A percentile compares a stretch with the other conserved stretches of the same genome.
These are phyloP conservation scores for Dolichotis patagonum DNA, from an alignment of 2,113 vertebrate genomes.

Conservation along the genomic window DNA sequence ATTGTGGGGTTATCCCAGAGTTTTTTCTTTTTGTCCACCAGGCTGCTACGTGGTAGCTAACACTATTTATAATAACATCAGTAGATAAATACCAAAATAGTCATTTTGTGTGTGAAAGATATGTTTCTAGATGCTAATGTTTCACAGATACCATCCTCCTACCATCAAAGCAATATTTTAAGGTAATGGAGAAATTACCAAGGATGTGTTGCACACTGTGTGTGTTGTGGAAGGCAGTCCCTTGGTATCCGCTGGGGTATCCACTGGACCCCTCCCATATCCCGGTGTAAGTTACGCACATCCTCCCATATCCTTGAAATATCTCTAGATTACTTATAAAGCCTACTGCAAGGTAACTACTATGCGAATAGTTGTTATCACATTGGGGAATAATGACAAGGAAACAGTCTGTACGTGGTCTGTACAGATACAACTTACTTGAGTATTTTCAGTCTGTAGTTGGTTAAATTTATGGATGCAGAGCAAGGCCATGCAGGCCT, in stretches of 20 bases:
- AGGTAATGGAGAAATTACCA: constrained; percentile 1
- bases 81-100: constrained; percentile 10
- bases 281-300: neutral
- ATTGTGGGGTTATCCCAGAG: neutral
- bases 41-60: neutral
- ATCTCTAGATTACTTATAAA: neutral
- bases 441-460: neutral
- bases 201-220: neutral
- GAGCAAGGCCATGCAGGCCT: neutral
- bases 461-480: neutral
- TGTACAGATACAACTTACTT: neutral
- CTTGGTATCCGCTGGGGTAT: neutral
- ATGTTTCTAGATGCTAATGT: constrained; percentile 10
- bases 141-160: neutral
- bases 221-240: neutral
- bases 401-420: neutral
- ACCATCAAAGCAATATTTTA: constrained; percentile 16
- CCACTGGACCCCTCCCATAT: neutral
- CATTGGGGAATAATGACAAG: neutral
- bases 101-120: neutral
- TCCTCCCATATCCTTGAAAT: neutral
- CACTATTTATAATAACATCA: neutral
- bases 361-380: neutral
- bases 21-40: neutral
- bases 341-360: neutral